Base-by-base conservation (phyloP, 1,140 invertebrate species). In the Brachionus paranguensis region DNA sequence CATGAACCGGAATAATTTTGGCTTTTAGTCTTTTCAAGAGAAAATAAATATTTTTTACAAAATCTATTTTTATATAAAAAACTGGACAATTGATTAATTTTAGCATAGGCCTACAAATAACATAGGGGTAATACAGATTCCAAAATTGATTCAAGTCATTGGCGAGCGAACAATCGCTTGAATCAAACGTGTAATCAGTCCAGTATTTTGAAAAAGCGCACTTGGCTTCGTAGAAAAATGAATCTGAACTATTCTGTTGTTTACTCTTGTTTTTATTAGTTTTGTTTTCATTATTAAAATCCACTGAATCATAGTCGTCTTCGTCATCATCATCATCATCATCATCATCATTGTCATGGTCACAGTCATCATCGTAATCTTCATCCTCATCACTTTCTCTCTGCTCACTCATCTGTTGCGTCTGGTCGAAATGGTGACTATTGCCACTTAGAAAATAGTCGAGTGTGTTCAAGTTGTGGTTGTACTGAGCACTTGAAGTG, bases 111-210 rank as follows among this genome's bases (percentile, higher is more conserved):
- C 27, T n/a, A 47, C 78, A 81, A 12, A 81, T 64, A 41, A 47
- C 5, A 27, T 45, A 64, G 1, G 78, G 78, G 41, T 81, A 81
- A 41, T 81, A 81, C 8, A 81, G 10, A 43, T 45, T 81, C 78
- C 78, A 81, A 65, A 81, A 81, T 14, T 81, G 50, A 45, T 47
- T 81, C 17, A 81, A 64, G 33, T 81, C 78, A 81, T 81, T 81
- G 10, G 43, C 43, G 1, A 81, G 41, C 5, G 53, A 64, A 5
- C 17, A 12, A 11, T 81, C 78, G 37, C 33, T 81, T 11, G 53
- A 60, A 12, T 47, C 64, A 29, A 37, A 81, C 3, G 53, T 81
- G 37, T 64, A 81, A 11, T 60, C n/a, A 5, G 20, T 41, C 78
- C 78, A 81, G 24, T 64, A 37, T 29, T 55, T 24, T n/a, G 78